A percentile compares a stretch with the other conserved stretches of the same genome.
Conservation (phyloP, 2,888 invertebrate species). For the Uloborus plumipes region DNA sequence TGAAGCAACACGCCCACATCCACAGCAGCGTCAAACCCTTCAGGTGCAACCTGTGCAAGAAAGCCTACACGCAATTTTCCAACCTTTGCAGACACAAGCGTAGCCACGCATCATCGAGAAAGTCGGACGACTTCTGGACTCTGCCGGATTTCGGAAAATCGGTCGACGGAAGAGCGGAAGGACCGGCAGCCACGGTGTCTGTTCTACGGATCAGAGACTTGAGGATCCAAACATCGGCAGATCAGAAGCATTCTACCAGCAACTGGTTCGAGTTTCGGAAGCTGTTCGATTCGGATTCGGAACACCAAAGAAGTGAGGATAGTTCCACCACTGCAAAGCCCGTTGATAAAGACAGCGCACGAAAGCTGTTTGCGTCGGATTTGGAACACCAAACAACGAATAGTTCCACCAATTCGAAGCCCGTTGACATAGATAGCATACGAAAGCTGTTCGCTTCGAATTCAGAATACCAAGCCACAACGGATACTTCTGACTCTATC, state of each 20-base stretch:
- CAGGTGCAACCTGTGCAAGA: slow-evolving; percentile 87
- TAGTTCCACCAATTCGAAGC: neutral
- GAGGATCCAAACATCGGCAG: too few species aligned
- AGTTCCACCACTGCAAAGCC: neutral
- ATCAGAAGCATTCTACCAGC: neutral
- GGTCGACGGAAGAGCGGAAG: too few species aligned
- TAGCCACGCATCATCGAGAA: slow-evolving; percentile 96
- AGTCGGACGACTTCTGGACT: slow-evolving; percentile 76
- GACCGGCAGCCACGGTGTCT: neutral
- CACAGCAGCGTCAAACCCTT: slow-evolving; percentile 98
- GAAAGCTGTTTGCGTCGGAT: neutral
- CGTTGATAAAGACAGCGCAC: neutral
- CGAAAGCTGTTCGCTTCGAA: too few species aligned
- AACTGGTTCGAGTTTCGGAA: too few species aligned
- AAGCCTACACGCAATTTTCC: slow-evolving; percentile 99
- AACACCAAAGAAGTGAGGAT: neutral
- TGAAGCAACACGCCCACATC: slow-evolving; percentile 99
- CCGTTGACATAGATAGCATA: neutral
- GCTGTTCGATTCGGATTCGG: too few species aligned
- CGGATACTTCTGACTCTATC: neutral
- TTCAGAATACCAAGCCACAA: too few species aligned
- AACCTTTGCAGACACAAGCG: slow-evolving; percentile 98
- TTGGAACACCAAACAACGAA: neutral
- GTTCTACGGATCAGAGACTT: too few species aligned
- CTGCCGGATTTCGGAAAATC: neutral